These are phyloP conservation scores for Artibeus lituratus DNA, from an alignment of 2,797 vertebrate genomes.

Conservation along the genomic window DNA sequence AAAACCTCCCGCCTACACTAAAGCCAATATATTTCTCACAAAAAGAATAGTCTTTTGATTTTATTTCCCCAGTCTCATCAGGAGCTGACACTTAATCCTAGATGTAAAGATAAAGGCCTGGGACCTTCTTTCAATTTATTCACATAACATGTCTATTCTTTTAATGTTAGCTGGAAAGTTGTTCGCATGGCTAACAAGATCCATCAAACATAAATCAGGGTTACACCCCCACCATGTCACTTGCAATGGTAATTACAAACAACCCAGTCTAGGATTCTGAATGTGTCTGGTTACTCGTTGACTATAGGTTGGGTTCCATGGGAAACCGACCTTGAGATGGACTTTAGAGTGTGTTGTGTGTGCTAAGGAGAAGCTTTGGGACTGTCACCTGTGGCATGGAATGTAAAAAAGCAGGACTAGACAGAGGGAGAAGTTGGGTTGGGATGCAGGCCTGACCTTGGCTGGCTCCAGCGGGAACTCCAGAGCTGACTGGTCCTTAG, in stretches of 20 bases:
- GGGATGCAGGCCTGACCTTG: background rate
- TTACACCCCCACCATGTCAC: background rate
- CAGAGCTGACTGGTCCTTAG: background rate
- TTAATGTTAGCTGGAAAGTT: background rate
- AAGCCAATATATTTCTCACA: background rate
- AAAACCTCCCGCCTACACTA: background rate
- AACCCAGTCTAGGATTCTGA: background rate
- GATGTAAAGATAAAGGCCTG: background rate
- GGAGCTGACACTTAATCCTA: background rate
- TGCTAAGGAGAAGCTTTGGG: background rate
- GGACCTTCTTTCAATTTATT: background rate
- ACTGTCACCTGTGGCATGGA: background rate
- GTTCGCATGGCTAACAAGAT: background rate
- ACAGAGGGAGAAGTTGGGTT: background rate
- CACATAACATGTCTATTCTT: background rate
- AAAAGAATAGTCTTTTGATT: background rate
- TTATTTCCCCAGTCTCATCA: background rate
- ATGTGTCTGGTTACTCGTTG: background rate
- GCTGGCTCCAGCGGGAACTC: background rate
- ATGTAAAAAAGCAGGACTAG: background rate
- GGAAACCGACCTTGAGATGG: background rate
- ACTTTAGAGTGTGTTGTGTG: rapidly evolving
- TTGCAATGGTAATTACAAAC: background rate
- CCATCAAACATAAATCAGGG: background rate
- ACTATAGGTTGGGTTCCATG: background rate